Conservation (phyloP, 2,797 vertebrate species). For the Octomys mimax region DNA sequence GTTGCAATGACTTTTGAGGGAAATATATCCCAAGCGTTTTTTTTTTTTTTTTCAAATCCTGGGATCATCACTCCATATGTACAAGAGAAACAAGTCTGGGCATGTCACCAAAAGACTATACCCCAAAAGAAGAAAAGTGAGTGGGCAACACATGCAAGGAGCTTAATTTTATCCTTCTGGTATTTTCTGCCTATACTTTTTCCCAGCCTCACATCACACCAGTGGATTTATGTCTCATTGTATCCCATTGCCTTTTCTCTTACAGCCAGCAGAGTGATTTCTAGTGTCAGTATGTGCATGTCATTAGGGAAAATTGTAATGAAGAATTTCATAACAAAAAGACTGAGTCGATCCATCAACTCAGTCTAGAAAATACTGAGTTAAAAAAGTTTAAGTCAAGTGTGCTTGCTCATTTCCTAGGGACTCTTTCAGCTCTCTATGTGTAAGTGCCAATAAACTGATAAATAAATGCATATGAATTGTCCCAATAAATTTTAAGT, state of each 20-base stretch:
- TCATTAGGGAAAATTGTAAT: background rate
- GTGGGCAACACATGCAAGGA: background rate
- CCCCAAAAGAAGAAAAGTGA: background rate
- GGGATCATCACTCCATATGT: slow-evolving; percentile 53
- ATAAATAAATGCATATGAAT: background rate
- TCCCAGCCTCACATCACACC: background rate
- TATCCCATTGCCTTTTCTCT: background rate
- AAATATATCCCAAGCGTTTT: slow-evolving; percentile 14
- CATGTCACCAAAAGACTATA: slow-evolving; percentile 53
- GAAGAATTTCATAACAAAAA: slow-evolving; percentile 23
- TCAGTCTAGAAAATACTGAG: slow-evolving; percentile 1
- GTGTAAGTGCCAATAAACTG: background rate
- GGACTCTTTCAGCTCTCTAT: background rate
- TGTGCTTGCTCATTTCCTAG: background rate
- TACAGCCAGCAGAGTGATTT: background rate
- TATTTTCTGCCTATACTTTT: background rate
- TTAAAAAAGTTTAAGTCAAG: background rate
- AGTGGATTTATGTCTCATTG: background rate
- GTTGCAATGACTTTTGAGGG: background rate
- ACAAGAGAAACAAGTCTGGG: slow-evolving; percentile 45
- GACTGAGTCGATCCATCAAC: background rate
- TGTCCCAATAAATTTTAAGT: background rate
- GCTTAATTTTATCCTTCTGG: background rate
- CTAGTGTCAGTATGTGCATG: slow-evolving; percentile 10
- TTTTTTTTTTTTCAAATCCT: background rate